These are phyloP conservation scores for Sepioteuthis lessoniana DNA, from an alignment of 2,888 invertebrate species.

Conservation along the genomic window DNA sequence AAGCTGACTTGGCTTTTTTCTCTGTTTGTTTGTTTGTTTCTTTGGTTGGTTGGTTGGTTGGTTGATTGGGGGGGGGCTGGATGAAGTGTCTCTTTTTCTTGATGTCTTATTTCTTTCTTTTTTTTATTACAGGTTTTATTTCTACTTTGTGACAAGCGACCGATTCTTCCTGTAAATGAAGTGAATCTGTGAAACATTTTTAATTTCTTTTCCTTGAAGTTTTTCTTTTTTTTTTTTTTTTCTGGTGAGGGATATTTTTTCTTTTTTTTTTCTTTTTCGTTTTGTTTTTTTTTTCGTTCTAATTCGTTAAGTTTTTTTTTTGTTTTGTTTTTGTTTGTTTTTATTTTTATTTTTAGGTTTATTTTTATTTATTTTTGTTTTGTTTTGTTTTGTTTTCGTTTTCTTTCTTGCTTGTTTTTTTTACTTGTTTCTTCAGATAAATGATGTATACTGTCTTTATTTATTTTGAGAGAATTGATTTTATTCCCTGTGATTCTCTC, in stretches of 20 bases:
- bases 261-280: too few relatives aligned
- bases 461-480: neutral
- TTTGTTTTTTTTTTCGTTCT: too few relatives aligned
- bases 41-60: neutral
- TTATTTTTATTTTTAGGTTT: too few relatives aligned
- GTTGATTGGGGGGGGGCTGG: too few relatives aligned
- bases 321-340: too few relatives aligned
- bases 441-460: neutral
- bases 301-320: too few relatives aligned
- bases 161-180: constrained; percentile 33
- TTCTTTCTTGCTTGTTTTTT: neutral
- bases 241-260: neutral
- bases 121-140: neutral
- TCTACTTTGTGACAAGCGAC: neutral
- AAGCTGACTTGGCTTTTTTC: neutral
- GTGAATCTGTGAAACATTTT: neutral
- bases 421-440: too few relatives aligned
- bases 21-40: neutral
- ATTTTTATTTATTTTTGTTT: too few relatives aligned
- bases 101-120: neutral
- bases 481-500: neutral
- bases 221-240: too few relatives aligned
- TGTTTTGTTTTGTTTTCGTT: neutral
- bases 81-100: too few relatives aligned
- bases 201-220: too few relatives aligned